These are phyloP conservation scores for Coleophora flavipennella DNA, from an alignment of 2,888 invertebrate genomes.

Conservation along the genomic window DNA sequence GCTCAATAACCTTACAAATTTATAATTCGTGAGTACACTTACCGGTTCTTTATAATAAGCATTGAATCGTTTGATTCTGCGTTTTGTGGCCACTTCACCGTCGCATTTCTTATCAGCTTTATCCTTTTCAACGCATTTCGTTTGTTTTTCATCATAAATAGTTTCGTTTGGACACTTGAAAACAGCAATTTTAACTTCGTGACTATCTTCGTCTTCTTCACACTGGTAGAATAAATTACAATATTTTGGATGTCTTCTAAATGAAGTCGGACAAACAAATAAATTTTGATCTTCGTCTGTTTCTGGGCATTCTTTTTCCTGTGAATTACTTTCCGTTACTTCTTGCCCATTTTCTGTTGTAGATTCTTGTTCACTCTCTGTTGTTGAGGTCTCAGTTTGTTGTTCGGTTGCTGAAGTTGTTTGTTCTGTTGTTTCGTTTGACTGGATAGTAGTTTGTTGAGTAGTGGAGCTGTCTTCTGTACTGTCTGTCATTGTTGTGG, in stretches of 20 bases:
- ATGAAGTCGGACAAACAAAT: constrained; percentile 86
- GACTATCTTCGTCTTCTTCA: constrained; percentile 74
- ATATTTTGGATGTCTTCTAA: constrained; percentile 85
- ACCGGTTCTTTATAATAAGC: constrained; percentile 72
- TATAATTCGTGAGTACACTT: constrained; percentile 42
- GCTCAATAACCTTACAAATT: too few relatives aligned
- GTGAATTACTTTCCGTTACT: constrained; percentile 24
- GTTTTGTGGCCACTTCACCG: constrained; percentile 67
- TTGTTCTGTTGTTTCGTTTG: constrained; percentile 14
- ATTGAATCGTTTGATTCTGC: constrained; percentile 69
- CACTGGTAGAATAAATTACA: constrained; percentile 91
- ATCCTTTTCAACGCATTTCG: constrained; percentile 79
- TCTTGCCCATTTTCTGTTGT: constrained; percentile 21
- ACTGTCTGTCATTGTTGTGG: constrained; percentile 15
- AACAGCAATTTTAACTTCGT: constrained; percentile 81
- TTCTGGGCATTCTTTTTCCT: constrained; percentile 61
- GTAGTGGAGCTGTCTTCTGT: constrained; percentile 24
- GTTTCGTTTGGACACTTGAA: constrained; percentile 85
- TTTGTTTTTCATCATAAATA: constrained; percentile 80
- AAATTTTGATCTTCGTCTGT: constrained; percentile 80
- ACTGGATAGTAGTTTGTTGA: constrained; percentile 16
- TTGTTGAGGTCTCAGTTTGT: constrained; percentile 8
- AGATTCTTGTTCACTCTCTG: constrained; percentile 5
- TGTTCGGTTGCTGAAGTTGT: constrained; percentile 22
- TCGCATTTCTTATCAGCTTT: constrained; percentile 71